Conservation (phyloP, 2,888 invertebrate genomes). For the Caenorhabditis sp. region DNA sequence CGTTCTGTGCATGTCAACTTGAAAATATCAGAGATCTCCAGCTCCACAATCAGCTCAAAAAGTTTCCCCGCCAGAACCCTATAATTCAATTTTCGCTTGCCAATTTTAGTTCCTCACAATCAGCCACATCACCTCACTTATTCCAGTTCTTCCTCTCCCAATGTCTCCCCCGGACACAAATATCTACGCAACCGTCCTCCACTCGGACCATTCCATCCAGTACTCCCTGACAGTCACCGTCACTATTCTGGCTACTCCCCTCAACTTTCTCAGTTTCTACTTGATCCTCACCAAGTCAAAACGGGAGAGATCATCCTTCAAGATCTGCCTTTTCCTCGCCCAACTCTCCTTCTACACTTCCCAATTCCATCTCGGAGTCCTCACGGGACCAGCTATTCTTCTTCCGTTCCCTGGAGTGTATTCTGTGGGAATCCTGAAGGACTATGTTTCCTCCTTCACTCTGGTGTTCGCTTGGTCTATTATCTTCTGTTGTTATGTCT, state of each 20-base stretch:
- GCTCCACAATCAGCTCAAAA: too few relatives aligned
- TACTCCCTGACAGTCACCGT: neutral
- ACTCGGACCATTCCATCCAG: conserved; percentile 1
- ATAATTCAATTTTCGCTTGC: too few relatives aligned
- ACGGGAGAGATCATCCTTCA: neutral
- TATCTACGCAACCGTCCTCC: neutral
- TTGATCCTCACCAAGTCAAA: neutral
- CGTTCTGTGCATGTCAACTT: too few relatives aligned
- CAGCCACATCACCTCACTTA: neutral
- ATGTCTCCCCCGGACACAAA: neutral
- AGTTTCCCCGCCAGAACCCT: too few relatives aligned
- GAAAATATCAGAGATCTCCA: too few relatives aligned
- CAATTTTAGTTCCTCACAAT: too few relatives aligned
- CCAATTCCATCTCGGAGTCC: neutral
- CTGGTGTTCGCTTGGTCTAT: neutral
- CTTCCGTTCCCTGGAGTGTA: neutral
- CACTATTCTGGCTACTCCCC: neutral
- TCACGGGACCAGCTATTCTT: neutral
- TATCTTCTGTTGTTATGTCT: neutral
- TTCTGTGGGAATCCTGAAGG: neutral
- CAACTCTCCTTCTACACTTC: neutral
- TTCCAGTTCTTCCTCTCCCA: too few relatives aligned
- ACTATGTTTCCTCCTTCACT: neutral
- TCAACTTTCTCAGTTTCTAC: conserved; percentile 4
- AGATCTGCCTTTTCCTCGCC: neutral